Base-by-base conservation (phyloP, 2,797 vertebrate species). In the Acanthornis magna region DNA sequence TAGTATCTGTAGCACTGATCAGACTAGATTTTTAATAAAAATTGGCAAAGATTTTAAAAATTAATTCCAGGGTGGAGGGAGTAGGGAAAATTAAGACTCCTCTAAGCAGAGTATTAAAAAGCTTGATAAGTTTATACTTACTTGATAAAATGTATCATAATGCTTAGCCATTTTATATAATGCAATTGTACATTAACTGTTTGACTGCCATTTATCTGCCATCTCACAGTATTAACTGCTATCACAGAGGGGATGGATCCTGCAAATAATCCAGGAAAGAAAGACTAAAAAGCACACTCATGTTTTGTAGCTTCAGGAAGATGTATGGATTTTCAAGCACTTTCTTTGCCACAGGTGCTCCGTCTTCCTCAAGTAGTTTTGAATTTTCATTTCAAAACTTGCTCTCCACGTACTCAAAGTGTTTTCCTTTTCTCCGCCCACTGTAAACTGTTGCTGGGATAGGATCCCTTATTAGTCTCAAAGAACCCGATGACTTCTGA, bases 401-500 rank as follows among this genome's bases (percentile, higher is more conserved):
- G 62, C 55, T 87, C 63, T 73, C 60, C 5, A 5, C 34, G 29
- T 21, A 18, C 17, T 21, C 16, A 63, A 63, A 81, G 51, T n/a
- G 55, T 50, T 63, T 58, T 34, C 36, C 50, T 68, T 77, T 43
- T 10, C 55, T 42, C 45, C 0, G 0, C 45, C 51, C 0, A 0
- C 45, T 9, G 0, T 36, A 75, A 72, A 13, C 38, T 53, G 63
- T 32, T 50, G 40, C 75, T 45, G 58, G 76, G 86, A 47, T 4
- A 51, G 58, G 85, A 88, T 47, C 68, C 86, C 81, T 91, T 27
- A 42, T 38, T 40, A 94, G 54, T 43, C 63, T 83, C 57, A 70
- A 88, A 82, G 60, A 78, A 43, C 84, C 34, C 4, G 0, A 84
- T 34, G 80, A 89, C 95, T 96, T 93, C 77, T 95, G 95, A 85